Base-by-base conservation (phyloP, 2,797 vertebrate genomes). In the Darevskia mixta region DNA sequence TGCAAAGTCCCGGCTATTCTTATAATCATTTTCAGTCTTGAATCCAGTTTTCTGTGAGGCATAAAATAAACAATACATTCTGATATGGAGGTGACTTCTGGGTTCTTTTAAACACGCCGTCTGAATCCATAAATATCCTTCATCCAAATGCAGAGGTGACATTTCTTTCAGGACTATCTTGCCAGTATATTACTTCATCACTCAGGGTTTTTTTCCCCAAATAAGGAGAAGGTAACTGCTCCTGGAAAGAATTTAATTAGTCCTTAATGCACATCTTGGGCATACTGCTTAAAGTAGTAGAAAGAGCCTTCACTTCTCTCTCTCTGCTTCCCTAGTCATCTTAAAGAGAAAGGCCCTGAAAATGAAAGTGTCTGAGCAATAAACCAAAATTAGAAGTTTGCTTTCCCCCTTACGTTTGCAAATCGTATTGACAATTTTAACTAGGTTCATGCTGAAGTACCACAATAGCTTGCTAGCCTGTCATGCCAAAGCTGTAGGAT, bases 121-220 rank as follows among this genome's bases (percentile, higher is more conserved):
- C 55, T 83, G 35, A 90, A 76, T 66, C 67, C 66, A 90, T 87
- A 87, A 87, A 87, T 83, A 79, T 41, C 84, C 45, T 79, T 83
- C 76, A 43, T 76, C 38, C 38, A 83, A 88, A 84, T 83, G 38
- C 20, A 86, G 9, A 83, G 58, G 69, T 81, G 84, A 35, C 11
- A 45, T 64, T 86, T 66, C 67, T 91, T 88, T 88, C 20, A 6
- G 82, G 90, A 41, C 78, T 90, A 45, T 73, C 78, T 84, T 43
- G 6, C 66, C 18, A 88, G 86, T 61, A 45, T 1, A 4, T 87
- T 82, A 83, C 64, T 79, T 49, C 41, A 83, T 86, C 86, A 85
- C 49, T 61, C 38, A 0, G 45, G 61, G 3, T 0, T 29, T 84
- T 73, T n/a, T 82, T 64, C 81, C 83, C 87, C 55, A 78, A 0